Conservation (phyloP, 2,113 vertebrate species). For the Limanda limanda region DNA sequence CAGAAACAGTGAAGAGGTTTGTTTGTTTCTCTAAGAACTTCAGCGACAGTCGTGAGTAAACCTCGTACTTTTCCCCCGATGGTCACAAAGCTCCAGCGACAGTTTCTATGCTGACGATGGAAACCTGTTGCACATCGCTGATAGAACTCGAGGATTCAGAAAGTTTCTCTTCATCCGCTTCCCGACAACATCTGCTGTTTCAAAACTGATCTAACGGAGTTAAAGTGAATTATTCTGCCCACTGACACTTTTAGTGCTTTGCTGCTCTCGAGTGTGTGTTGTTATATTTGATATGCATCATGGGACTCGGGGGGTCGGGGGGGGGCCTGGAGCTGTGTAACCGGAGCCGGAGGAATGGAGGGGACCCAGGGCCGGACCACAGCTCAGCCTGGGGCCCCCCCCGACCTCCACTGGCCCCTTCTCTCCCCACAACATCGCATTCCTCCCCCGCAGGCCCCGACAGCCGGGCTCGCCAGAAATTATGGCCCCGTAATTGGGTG, state of each 20-base stretch:
- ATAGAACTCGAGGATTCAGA: not conserved
- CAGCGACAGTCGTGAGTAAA: conserved; percentile 18
- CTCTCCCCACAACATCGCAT: conserved; percentile 72
- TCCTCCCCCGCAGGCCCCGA: conserved; percentile 67
- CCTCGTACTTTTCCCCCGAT: conserved; percentile 62
- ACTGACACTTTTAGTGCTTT: conserved; percentile 52
- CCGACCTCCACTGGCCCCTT: conserved; percentile 56
- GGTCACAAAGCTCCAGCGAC: conserved; percentile 1
- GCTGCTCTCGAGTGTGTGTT: conserved; percentile 26
- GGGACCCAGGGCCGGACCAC: conserved; percentile 61
- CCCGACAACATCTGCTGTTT: conserved; percentile 40
- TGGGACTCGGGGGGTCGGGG: conserved; percentile 60
- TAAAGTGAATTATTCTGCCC: conserved; percentile 55
- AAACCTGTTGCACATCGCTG: conserved; percentile 22
- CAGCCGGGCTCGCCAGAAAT: conserved; percentile 67
- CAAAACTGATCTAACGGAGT: conserved; percentile 39
- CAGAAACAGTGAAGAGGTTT: conserved; percentile 50
- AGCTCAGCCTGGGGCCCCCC: conserved; percentile 46
- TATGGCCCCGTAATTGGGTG: conserved; percentile 69
- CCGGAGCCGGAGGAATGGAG: conserved; percentile 69
- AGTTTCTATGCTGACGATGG: not conserved
- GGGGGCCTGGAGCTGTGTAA: conserved; percentile 73
- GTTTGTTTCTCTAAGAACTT: conserved; percentile 57
- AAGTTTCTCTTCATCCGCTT: conserved; percentile 2
- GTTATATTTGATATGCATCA: conserved; percentile 75